These are phyloP conservation scores for Micoletzkya japonica DNA, from an alignment of 2,888 invertebrate species.

Conservation along the genomic window DNA sequence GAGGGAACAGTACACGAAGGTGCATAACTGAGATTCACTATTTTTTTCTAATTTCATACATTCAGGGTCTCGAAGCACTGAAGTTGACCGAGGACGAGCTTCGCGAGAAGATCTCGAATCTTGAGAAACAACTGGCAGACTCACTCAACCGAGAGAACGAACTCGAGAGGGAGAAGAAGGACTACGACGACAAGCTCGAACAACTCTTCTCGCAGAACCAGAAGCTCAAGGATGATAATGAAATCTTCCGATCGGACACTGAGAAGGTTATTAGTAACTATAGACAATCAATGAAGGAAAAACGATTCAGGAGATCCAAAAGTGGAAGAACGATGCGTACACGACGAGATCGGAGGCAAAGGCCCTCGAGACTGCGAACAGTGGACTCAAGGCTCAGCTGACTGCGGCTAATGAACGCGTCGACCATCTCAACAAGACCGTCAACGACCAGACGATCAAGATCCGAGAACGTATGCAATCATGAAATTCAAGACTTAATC, in stretches of 20 bases:
- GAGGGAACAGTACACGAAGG: slow-evolving; percentile 55
- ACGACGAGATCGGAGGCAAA: slow-evolving; percentile 58
- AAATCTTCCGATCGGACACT: slow-evolving; percentile 52
- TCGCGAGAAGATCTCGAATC: slow-evolving; percentile 50
- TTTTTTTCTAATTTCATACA: background rate
- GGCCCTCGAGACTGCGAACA: slow-evolving; percentile 55
- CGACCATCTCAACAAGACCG: slow-evolving; percentile 57
- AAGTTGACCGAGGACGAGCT: slow-evolving; percentile 56
- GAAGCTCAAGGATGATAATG: slow-evolving; percentile 59
- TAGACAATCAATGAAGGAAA: background rate
- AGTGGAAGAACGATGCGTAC: slow-evolving; percentile 61
- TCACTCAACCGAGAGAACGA: slow-evolving; percentile 57
- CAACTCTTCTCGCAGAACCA: slow-evolving; percentile 49
- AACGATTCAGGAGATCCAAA: slow-evolving; percentile 56
- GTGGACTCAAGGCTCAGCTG: slow-evolving; percentile 58
- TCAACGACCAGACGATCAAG: slow-evolving; percentile 57
- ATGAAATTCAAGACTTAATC: background rate
- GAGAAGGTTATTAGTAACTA: slow-evolving; percentile 43
- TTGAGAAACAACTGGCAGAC: slow-evolving; percentile 58
- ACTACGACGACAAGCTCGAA: slow-evolving; percentile 62
- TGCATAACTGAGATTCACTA: background rate
- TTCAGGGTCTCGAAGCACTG: slow-evolving; percentile 49
- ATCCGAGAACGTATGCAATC: slow-evolving; percentile 55
- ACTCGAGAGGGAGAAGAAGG: slow-evolving; percentile 57
- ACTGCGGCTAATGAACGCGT: slow-evolving; percentile 54